Evolutionary conservation across 2,888 invertebrate species (phyloP).

Genomic region (Orthosia incerta): DNA sequence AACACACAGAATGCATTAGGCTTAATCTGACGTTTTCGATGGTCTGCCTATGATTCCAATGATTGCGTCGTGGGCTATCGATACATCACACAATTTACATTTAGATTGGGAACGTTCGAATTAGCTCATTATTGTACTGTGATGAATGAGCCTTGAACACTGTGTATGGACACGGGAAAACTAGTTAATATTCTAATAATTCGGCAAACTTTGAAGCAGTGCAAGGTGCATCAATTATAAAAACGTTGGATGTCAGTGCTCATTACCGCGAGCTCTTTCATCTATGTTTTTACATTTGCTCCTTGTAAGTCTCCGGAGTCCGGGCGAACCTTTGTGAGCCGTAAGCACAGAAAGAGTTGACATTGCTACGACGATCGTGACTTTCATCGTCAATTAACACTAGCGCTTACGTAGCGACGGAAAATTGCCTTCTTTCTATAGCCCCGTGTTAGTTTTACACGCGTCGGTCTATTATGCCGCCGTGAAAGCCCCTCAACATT

Average conservation of each 20-base stretch:
- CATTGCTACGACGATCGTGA: constrained; percentile 54
- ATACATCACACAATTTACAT: background rate
- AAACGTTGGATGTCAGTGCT: constrained; percentile 33
- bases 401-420: constrained; percentile 42
- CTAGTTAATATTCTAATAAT: constrained; percentile 11
- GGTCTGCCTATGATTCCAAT: background rate
- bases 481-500: constrained; percentile 69
- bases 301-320: constrained; percentile 34
- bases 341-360: constrained; percentile 53
- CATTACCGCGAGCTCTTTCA: constrained; percentile 48
- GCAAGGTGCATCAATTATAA: constrained; percentile 52
- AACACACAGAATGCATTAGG: background rate
- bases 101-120: background rate
- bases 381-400: constrained; percentile 65
- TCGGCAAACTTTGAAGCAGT: constrained; percentile 2
- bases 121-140: background rate
- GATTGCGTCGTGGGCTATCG: background rate
- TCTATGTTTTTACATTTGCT: constrained; percentile 47
- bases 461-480: constrained; percentile 64
- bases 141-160: background rate
- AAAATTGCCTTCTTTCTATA: constrained; percentile 65
- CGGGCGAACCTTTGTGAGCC: constrained; percentile 52
- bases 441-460: constrained; percentile 65
- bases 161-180: background rate
- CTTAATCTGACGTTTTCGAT: constrained; percentile 3